Base-by-base conservation (phyloP, 2,888 invertebrate species). In the Rhimphoctona megacephalus region DNA sequence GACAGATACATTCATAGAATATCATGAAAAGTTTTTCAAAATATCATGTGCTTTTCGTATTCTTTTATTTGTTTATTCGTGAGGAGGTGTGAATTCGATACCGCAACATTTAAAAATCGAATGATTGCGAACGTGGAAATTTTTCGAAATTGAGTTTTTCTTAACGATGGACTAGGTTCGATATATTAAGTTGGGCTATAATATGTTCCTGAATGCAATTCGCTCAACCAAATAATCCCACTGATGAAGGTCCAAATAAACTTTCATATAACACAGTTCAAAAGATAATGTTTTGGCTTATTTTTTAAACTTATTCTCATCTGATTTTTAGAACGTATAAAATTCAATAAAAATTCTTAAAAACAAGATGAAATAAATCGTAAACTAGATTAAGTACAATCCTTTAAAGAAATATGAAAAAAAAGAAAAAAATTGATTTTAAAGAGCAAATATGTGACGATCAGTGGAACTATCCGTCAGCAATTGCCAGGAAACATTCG, bases 1-100 rank as follows among this genome's bases (percentile, higher is more conserved):
- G 69, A 84, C 77, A 70, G 74, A 86, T 81, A 84, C 86, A 86
- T 83, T 81, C 19, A 86, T 81, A 77, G 77, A 83, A 83, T 83
- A 81, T 86, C 83, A 81, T 83, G 57, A 57, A 86, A 81, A 81
- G 67, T 80, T 67, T 61, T 86, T 86, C 52, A 77, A 83, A 83
- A 81, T 77, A 83, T 83, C 73, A 66, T 77, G 77, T 66, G 52
- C 54, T 30, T 67, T 61, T 46, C 3, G 14, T 61, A 17, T 61
- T 61, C 1, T 30, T 30, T 61, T 30, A 30, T 61, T 61, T 30
- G 61, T 61, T 57, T 61, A 17, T 61, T 61, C 17, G 61, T 30
- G 43, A 7, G n/a, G 19, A 66, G 69, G 19, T 25, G 69, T 36
- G 54, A n/a, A n/a, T 36, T 77, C 36, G 49, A 33, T 11, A 25